Evolutionary conservation across 2,113 vertebrate species (phyloP), one percentile per base, ranked within the genome.

Genomic region (Mungos mungo): DNA sequence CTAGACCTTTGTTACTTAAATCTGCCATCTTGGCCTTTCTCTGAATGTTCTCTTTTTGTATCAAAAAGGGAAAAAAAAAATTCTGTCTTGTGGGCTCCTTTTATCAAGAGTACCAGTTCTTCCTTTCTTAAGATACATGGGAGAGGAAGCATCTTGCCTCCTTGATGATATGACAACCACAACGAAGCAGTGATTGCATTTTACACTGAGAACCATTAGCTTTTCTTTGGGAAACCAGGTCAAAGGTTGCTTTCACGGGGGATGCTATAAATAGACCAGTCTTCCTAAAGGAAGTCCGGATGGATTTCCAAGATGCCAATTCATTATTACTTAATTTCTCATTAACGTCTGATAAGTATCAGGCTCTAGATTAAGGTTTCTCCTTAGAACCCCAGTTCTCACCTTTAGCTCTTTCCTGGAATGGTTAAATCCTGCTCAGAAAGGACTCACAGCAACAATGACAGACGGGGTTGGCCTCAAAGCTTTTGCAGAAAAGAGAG

Each of bases 241-340:
- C 89, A 90, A 92, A 88, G 29, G 45, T 63, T 38, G 35, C 45
- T 74, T 94, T 91, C 82, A 76, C 69, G 71, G 23, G 52, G 21
- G 45, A 35, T 63, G 5, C 76, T 90, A 52, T 80, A 95, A 93
- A 66, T 57, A 94, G 74, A 60, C 45, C 8, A 25, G 16, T 66
- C 79, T 95, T 92, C 35, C 89, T 88, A 87, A 95, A 60, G 38
- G 52, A 91, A 97, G 47, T 84, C 52, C 80, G 54, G 60, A 11
- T 79, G 47, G 19, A 87, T 85, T 93, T 82, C 57, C 33, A 89
- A 95, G 41, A 82, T 76, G 69, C 9, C 41, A 83, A 79, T 52
- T 80, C 16, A 47, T 52, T 60, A 88, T 65, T 76, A 65, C 11
- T 86, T 79, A 83, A 90, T 72, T 86, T 31, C 21, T 87, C 31